Base-by-base conservation (phyloP, 2,888 invertebrate species). In the Diloba caeruleocephala region DNA sequence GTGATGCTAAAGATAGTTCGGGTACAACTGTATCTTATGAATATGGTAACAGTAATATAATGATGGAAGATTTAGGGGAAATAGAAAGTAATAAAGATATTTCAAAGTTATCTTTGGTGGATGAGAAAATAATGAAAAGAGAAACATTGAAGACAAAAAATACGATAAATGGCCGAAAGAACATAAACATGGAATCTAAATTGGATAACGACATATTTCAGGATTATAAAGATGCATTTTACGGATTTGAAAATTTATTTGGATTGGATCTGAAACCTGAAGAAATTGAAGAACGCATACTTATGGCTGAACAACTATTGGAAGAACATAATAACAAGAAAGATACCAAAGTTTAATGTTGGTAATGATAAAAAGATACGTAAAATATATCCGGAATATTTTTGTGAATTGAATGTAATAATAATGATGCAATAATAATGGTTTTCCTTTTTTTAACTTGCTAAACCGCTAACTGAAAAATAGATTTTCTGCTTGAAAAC, bases 241-340 rank as follows among this genome's bases (percentile, higher is more conserved):
- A 34, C 9, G 64, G 71, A 19, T 63, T 62, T n/a, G 61, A 52
- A 17, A 45, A 51, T 34, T 63, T 63, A 19, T 57, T 59, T 17
- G 51, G 54, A 4, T 54, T 75, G 15, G 48, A 62, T 50, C 36
- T 79, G 3, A 55, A 75, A 0, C 76, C 82, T 7, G 75, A 79
- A 49, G 84, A 87, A 38, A 74, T 87, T 1, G 80, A 78, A 36
- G 71, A 80, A 43, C 71, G 71, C 23, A 60, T 77, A 13, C 14
- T 85, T 1, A 62, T 65, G 21, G 69, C 77, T 1, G 83, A 87
- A 29, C 65, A 78, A 37, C 66, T 79, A 28, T 63, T 87, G 25
- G 85, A 87, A 48, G 76, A 84, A 8, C 60, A 84, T 51, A 80
- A 85, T 34, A 76, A 78, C 26, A 71, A 72, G 10, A 74, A 71